Conservation (phyloP, 2,113 vertebrate genomes). For the Macquaria australasica region DNA sequence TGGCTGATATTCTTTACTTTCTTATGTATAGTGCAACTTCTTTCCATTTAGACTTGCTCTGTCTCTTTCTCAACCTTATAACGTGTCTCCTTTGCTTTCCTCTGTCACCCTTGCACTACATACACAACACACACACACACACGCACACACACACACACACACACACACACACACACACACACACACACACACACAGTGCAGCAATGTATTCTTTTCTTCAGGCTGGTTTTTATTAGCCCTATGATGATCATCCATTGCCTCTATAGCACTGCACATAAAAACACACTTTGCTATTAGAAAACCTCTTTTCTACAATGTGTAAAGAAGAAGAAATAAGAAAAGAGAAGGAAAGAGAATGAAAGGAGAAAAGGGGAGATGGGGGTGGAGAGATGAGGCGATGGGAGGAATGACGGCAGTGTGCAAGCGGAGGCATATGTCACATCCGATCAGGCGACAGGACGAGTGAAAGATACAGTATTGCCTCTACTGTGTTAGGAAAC, state of each 20-base stretch:
- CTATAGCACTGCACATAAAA: background rate
- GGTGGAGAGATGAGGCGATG: constrained; percentile 65
- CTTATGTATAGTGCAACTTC: background rate
- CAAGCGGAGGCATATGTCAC: constrained; percentile 90
- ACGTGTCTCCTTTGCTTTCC: background rate
- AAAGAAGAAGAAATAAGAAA: constrained; percentile 5
- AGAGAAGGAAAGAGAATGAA: constrained; percentile 42
- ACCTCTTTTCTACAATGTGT: background rate
- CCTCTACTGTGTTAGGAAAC: constrained; percentile 71
- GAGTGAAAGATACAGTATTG: constrained; percentile 89
- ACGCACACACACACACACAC: background rate
- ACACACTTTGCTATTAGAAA: background rate
- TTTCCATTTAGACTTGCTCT: background rate
- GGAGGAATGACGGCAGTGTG: constrained; percentile 81
- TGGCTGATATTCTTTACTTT: background rate
- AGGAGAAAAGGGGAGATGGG: constrained; percentile 49
- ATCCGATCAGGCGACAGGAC: constrained; percentile 92
- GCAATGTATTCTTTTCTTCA: background rate
- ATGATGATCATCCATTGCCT: background rate
- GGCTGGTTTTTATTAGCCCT: background rate
- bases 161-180: background rate
- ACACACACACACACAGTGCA: no score
- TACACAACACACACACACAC: background rate
- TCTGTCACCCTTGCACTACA: background rate
- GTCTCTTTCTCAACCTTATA: constrained; percentile 19